Conservation (phyloP, 2,888 invertebrate species). For the Pseudococcus viburni region DNA sequence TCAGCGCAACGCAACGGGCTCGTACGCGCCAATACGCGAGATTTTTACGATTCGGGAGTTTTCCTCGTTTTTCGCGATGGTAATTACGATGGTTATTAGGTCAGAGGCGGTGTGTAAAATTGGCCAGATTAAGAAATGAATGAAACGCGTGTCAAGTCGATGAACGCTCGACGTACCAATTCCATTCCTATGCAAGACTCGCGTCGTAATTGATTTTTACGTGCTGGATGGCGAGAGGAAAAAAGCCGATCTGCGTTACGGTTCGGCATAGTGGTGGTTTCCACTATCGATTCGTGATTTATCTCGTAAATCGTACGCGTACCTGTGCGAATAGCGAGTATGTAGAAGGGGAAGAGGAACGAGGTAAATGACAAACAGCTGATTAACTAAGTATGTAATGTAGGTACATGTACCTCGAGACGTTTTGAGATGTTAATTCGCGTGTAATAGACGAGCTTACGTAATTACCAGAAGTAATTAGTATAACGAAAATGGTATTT, state of each 20-base stretch:
- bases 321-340: background rate
- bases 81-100: slow-evolving; percentile 49
- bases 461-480: slow-evolving; percentile 32
- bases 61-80: background rate
- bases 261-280: background rate
- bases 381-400: background rate
- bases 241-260: background rate
- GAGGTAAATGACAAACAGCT: background rate
- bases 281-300: slow-evolving; percentile 14
- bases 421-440: slow-evolving; percentile 17
- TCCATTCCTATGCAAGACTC: slow-evolving; percentile 9
- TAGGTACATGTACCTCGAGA: background rate
- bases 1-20: background rate
- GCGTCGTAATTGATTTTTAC: slow-evolving; percentile 39
- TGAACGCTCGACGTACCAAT: slow-evolving; percentile 1
- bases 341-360: too few relatives aligned
- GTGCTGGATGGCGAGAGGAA: background rate
- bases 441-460: background rate
- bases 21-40: background rate
- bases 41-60: slow-evolving; percentile 46
- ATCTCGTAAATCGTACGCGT: background rate
- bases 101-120: slow-evolving; percentile 59
- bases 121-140: slow-evolving; percentile 24
- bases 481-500: slow-evolving; percentile 24
- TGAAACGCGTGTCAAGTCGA: slow-evolving; percentile 30